These are phyloP conservation scores for Galleria mellonella DNA, from an alignment of 1,140 invertebrate species.

Conservation along the genomic window DNA sequence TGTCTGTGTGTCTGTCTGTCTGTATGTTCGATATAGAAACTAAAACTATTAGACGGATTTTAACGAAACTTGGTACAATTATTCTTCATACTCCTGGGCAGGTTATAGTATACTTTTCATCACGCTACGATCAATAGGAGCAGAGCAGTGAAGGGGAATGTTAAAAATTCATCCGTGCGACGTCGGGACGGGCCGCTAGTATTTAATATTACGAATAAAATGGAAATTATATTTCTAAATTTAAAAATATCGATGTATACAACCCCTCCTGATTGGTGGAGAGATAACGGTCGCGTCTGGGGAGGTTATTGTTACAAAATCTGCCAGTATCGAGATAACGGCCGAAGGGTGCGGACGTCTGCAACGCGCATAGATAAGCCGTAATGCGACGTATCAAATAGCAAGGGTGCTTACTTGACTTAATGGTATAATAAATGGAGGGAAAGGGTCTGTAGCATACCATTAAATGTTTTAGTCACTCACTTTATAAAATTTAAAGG, in stretches of 20 bases:
- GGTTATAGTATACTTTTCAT: no score
- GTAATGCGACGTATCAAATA: constrained; percentile 37
- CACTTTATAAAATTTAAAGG: constrained; percentile 20
- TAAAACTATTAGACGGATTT: no score
- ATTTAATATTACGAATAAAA: no score
- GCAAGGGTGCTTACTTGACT: constrained; percentile 47
- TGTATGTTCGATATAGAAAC: no score
- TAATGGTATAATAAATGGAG: constrained; percentile 43
- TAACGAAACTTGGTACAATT: no score
- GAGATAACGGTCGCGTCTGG: constrained; percentile 44
- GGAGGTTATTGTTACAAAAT: constrained; percentile 55
- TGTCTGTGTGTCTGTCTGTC: no score
- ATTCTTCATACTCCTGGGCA: no score
- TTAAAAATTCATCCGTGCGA: no score
- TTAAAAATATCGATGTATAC: constrained; percentile 33
- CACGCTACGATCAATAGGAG: no score
- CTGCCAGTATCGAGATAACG: constrained; percentile 62
- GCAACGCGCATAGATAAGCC: constrained; percentile 52
- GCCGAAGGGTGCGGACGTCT: constrained; percentile 51
- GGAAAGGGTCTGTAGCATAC: constrained; percentile 10
- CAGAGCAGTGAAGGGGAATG: no score
- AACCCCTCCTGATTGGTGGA: constrained; percentile 51
- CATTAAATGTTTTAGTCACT: no score
- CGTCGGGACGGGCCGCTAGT: no score
- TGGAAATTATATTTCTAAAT: constrained; percentile 13